These are phyloP conservation scores for Drosophila bocki DNA, from an alignment of 1,140 invertebrate genomes.

Conservation along the genomic window DNA sequence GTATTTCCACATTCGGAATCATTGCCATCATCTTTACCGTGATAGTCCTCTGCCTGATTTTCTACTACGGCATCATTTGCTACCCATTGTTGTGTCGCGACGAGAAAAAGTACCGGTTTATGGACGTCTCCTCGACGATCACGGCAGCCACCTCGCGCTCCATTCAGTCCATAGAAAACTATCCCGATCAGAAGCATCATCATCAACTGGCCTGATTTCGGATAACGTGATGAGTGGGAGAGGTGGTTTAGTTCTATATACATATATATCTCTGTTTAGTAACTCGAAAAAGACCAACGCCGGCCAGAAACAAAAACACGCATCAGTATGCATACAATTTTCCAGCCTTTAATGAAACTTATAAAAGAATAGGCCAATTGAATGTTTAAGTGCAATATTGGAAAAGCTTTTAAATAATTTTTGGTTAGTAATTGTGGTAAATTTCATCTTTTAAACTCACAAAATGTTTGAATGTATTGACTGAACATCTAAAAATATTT, in stretches of 20 bases:
- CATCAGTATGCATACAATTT: conserved; percentile 20
- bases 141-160: conserved; percentile 83
- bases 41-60: conserved; percentile 86
- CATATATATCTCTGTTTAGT: conserved; percentile 20
- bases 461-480: neutral
- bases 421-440: neutral
- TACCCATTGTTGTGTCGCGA: conserved; percentile 87
- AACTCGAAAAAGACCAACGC: conserved; percentile 45
- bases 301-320: conserved; percentile 19
- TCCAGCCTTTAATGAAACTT: neutral
- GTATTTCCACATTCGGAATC: conserved; percentile 88
- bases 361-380: neutral
- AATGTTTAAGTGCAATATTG: conserved; percentile 5
- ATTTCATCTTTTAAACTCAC: neutral
- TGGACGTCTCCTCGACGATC: conserved; percentile 86
- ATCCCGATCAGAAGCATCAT: conserved; percentile 79
- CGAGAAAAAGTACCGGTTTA: conserved; percentile 87
- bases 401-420: no score
- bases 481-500: neutral
- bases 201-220: conserved; percentile 64
- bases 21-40: conserved; percentile 86
- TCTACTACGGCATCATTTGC: conserved; percentile 88
- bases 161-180: conserved; percentile 83
- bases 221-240: neutral
- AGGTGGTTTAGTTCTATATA: conserved; percentile 22